Evolutionary conservation across 2,888 invertebrate species (phyloP).

Genomic region (Sialis lutaria): DNA sequence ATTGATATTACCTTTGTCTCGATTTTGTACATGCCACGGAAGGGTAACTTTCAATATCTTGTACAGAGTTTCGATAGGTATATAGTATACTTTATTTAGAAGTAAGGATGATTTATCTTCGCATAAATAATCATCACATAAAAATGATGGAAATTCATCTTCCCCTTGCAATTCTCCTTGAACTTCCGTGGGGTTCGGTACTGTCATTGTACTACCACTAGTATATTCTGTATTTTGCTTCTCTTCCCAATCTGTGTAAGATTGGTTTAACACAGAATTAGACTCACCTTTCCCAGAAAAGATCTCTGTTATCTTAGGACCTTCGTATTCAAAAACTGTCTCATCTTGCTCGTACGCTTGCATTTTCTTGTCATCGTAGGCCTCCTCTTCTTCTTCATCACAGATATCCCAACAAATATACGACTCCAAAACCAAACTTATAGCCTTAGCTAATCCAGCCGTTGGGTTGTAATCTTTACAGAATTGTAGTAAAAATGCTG

Average conservation of each 20-base stretch:
- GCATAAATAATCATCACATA: too few relatives aligned
- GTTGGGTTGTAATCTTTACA: slow-evolving; percentile 37
- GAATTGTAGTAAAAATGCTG: slow-evolving; percentile 40
- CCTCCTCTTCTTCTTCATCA: slow-evolving; percentile 20
- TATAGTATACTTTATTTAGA: neutral
- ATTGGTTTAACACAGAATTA: too few relatives aligned
- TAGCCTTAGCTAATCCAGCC: slow-evolving; percentile 36
- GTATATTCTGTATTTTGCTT: too few relatives aligned
- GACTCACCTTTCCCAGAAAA: neutral
- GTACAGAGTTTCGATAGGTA: neutral
- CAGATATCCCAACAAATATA: slow-evolving; percentile 28
- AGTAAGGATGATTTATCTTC: too few relatives aligned
- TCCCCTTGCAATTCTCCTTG: too few relatives aligned
- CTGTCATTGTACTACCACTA: too few relatives aligned
- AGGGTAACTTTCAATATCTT: neutral
- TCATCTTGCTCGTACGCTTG: slow-evolving; percentile 12
- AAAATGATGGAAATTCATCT: too few relatives aligned
- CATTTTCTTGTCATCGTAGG: slow-evolving; percentile 7
- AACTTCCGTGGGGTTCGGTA: too few relatives aligned
- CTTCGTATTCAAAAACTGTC: slow-evolving; percentile 16
- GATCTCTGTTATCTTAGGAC: slow-evolving; percentile 15
- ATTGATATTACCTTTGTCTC: too few relatives aligned
- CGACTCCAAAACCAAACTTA: slow-evolving; percentile 36
- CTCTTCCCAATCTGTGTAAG: too few relatives aligned
- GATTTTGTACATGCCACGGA: neutral